Conservation (phyloP, 2,113 vertebrate genomes). For the Dryoscopus gambensis region DNA sequence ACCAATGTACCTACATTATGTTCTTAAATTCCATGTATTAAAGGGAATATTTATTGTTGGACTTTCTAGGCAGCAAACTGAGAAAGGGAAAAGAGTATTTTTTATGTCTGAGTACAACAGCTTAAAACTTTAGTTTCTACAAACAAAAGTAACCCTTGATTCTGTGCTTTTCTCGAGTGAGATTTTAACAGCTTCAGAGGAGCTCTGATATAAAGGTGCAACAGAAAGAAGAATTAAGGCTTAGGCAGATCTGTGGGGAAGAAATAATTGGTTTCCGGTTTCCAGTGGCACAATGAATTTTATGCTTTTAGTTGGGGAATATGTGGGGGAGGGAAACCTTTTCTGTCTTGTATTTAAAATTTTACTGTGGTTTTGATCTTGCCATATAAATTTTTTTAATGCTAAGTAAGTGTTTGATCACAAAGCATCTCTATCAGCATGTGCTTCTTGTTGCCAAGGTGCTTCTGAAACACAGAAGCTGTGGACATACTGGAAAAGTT, state of each 20-base stretch:
- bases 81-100: not conserved
- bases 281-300: not conserved
- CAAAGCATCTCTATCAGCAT: not conserved
- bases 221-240: not conserved
- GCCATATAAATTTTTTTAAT: not conserved
- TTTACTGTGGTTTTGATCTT: not conserved
- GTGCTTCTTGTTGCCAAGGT: not conserved
- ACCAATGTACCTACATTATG: not conserved
- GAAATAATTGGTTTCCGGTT: not conserved
- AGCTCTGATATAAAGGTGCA: not conserved
- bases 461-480: not conserved
- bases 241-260: not conserved
- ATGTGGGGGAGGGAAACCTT: not conserved
- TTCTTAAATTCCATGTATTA: not conserved
- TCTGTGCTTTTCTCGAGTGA: not conserved
- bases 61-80: not conserved
- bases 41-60: not conserved
- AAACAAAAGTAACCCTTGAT: not conserved
- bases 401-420: not conserved
- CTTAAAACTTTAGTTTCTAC: not conserved
- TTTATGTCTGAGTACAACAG: not conserved
- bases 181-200: not conserved
- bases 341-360: not conserved
- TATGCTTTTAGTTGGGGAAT: not conserved
- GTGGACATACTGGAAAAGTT: not conserved